Conservation (phyloP, 2,113 vertebrate genomes). For the Perccottus glenii region DNA sequence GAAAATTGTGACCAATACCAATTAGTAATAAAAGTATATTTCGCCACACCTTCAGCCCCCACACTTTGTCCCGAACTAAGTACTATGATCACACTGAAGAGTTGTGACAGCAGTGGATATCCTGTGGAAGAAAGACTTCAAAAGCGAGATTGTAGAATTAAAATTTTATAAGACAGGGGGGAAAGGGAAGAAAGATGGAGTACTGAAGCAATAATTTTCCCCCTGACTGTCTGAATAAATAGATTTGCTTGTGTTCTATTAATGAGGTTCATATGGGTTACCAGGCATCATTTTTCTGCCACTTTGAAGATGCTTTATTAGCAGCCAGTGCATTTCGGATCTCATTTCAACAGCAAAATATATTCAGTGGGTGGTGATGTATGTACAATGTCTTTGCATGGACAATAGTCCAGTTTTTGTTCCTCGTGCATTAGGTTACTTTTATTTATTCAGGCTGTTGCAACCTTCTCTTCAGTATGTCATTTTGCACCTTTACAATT, state of each 20-base stretch:
- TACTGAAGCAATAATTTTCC: slow-evolving; percentile 65
- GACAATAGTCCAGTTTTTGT: slow-evolving; percentile 58
- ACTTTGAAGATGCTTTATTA: slow-evolving; percentile 68
- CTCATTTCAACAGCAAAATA: slow-evolving; percentile 64
- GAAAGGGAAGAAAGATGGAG: slow-evolving; percentile 25
- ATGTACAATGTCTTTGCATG: slow-evolving; percentile 55
- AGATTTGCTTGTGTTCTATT: slow-evolving; percentile 76
- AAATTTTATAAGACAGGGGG: slow-evolving; percentile 3
- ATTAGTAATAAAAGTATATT: background rate
- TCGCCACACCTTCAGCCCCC: too few species aligned
- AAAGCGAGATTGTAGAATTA: background rate
- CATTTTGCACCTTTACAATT: too few species aligned
- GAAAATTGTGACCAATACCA: background rate
- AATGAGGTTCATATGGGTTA: slow-evolving; percentile 74
- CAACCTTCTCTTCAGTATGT: background rate
- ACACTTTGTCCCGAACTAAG: background rate
- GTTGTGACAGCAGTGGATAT: background rate
- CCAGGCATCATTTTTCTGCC: slow-evolving; percentile 64
- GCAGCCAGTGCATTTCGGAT: slow-evolving; percentile 66
- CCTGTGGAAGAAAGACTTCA: background rate
- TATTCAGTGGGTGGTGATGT: slow-evolving; percentile 65
- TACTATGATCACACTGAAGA: background rate
- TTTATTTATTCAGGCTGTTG: slow-evolving; percentile 21
- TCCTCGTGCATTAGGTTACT: slow-evolving; percentile 29
- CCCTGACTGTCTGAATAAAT: slow-evolving; percentile 73